These are phyloP conservation scores for Callitettix versicolor DNA, from an alignment of 1,140 invertebrate species.

Conservation along the genomic window DNA sequence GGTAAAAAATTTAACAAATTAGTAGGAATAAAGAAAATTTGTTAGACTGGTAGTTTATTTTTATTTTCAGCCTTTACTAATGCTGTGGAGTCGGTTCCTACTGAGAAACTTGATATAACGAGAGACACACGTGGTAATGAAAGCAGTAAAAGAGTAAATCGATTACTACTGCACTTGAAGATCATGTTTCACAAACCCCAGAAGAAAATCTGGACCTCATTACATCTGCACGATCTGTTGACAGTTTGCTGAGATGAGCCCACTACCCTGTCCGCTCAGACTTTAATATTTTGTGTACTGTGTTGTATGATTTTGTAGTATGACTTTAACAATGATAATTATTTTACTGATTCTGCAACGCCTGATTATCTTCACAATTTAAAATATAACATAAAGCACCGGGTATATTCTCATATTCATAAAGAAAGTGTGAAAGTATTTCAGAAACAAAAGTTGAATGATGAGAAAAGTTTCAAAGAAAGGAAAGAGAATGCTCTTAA, in stretches of 20 bases:
- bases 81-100: background rate
- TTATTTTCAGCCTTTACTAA: background rate
- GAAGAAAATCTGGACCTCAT: background rate
- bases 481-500: background rate
- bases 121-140: background rate
- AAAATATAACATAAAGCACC: background rate
- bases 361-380: background rate
- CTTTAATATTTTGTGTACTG: background rate
- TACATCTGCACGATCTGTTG: background rate
- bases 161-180: too few relatives aligned
- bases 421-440: background rate
- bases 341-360: background rate
- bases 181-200: background rate
- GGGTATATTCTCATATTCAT: background rate
- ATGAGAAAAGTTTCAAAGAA: background rate
- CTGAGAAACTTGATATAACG: background rate
- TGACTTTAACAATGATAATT: background rate
- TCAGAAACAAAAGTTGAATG: background rate
- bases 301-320: background rate
- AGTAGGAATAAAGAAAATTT: too few relatives aligned
- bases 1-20: too few relatives aligned
- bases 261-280: background rate
- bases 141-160: background rate
- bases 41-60: too few relatives aligned
- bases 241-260: background rate